Percentiles rank a stretch among this genome's conserved stretches.
Conservation (phyloP, 2,797 vertebrate species). For the Eidolon dupreanum region DNA sequence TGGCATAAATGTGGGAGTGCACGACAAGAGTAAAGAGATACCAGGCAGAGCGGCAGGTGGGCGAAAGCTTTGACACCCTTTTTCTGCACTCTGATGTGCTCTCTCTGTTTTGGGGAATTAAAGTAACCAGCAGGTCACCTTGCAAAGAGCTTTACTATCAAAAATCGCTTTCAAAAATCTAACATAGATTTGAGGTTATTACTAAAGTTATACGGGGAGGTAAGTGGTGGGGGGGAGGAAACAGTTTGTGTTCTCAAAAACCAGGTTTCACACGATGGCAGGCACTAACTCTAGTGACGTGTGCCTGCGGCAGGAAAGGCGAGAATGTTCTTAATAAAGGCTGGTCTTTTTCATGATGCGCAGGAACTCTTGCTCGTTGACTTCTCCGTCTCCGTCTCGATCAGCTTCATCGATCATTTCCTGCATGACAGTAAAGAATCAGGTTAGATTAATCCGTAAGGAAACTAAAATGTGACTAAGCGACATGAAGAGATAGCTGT, state of each 20-base stretch:
- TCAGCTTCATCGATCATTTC: conserved; percentile 98
- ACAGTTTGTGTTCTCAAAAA: not conserved
- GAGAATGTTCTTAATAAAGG: conserved; percentile 88
- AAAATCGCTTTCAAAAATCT: conserved; percentile 39
- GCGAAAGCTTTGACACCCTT: not conserved
- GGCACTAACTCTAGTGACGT: not conserved
- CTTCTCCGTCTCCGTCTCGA: conserved; percentile 95
- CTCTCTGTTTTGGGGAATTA: not conserved
- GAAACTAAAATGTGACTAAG: not conserved
- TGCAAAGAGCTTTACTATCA: conserved; percentile 42
- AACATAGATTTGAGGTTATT: not conserved
- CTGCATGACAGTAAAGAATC: conserved; percentile 80
- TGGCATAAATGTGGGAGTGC: not conserved
- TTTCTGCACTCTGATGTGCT: not conserved
- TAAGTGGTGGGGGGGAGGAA: not conserved
- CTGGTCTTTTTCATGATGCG: conserved; percentile 98
- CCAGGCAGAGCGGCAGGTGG: not conserved
- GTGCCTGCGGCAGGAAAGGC: not conserved
- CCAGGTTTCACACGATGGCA: conserved; percentile 15
- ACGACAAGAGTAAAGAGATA: not conserved
- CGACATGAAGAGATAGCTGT: not conserved
- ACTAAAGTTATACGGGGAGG: not conserved
- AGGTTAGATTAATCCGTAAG: not conserved
- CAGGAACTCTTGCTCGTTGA: conserved; percentile 96
- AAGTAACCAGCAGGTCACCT: not conserved